Evolutionary conservation across 2,113 vertebrate genomes (phyloP).

Genomic region (western clawed frog (Xenopus tropicalis)): DNA sequence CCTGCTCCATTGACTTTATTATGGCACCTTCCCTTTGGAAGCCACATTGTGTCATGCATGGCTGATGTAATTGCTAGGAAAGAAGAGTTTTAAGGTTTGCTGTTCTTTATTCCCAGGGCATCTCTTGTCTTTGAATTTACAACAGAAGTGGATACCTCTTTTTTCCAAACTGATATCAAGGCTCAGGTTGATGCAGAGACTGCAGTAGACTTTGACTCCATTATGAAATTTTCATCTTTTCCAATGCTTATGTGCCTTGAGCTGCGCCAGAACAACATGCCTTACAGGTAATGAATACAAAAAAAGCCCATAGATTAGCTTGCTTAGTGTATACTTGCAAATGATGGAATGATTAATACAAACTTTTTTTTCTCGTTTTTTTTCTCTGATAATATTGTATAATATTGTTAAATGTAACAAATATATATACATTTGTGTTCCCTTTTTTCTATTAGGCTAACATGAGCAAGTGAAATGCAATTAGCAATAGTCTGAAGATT

Average conservation of each 20-base stretch:
- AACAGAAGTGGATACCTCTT: slow-evolving; percentile 51
- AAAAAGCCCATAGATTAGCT: not conserved
- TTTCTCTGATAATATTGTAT: too few species aligned
- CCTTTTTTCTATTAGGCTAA: too few species aligned
- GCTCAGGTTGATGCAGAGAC: slow-evolving; percentile 50
- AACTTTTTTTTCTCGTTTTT: too few species aligned
- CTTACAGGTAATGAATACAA: slow-evolving; percentile 50
- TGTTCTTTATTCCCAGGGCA: slow-evolving; percentile 44
- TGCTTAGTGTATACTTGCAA: not conserved
- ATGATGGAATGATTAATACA: not conserved
- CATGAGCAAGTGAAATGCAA: too few species aligned
- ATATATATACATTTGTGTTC: too few species aligned
- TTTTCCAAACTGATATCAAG: slow-evolving; percentile 51
- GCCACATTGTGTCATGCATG: too few species aligned
- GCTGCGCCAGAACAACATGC: slow-evolving; percentile 49
- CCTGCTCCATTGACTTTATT: too few species aligned
- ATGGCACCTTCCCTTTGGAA: too few species aligned
- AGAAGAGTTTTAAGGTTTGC: too few species aligned
- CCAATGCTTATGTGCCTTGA: slow-evolving; percentile 56
- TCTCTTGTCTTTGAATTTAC: slow-evolving; percentile 53
- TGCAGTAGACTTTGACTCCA: slow-evolving; percentile 45
- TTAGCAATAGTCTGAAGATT: too few species aligned
- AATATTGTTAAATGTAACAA: too few species aligned
- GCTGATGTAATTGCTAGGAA: too few species aligned
- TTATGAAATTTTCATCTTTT: slow-evolving; percentile 44